These are phyloP conservation scores for Xerus rutilus DNA, from an alignment of 2,797 vertebrate genomes.

Conservation along the genomic window DNA sequence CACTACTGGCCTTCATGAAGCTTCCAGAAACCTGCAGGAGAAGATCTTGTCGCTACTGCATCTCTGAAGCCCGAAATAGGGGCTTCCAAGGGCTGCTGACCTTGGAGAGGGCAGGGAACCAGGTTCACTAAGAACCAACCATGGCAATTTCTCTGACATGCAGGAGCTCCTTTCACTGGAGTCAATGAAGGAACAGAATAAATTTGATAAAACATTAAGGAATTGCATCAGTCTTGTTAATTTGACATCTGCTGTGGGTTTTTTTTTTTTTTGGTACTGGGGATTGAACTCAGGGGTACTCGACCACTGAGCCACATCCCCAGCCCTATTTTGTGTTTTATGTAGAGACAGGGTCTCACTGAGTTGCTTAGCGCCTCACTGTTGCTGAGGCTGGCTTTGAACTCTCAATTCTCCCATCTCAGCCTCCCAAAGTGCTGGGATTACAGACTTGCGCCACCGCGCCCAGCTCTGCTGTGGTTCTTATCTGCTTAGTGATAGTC, in stretches of 20 bases:
- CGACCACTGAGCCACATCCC: too few relatives aligned
- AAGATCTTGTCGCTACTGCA: background rate
- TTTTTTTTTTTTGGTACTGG: too few relatives aligned
- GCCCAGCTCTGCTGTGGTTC: background rate
- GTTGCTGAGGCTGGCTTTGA: too few relatives aligned
- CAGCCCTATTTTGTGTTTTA: too few relatives aligned
- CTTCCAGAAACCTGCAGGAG: background rate
- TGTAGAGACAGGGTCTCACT: too few relatives aligned
- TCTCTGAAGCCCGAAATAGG: background rate
- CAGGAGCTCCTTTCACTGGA: background rate
- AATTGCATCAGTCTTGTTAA: background rate
- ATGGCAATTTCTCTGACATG: background rate
- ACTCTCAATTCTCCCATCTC: too few relatives aligned
- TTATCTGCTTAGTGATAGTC: background rate
- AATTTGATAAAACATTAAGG: background rate
- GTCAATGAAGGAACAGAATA: background rate
- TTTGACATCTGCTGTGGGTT: background rate
- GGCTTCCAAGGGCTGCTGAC: background rate
- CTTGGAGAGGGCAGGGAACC: background rate
- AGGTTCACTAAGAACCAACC: background rate
- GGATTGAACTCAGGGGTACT: too few relatives aligned
- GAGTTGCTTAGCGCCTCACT: too few relatives aligned
- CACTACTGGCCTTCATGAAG: background rate
- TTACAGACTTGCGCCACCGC: too few relatives aligned
- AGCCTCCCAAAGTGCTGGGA: too few relatives aligned